A percentile compares a stretch with the other conserved stretches of the same genome.
Evolutionary conservation across 1,140 invertebrate genomes (phyloP).

Genomic region (Drosophila kohkoa): DNA sequence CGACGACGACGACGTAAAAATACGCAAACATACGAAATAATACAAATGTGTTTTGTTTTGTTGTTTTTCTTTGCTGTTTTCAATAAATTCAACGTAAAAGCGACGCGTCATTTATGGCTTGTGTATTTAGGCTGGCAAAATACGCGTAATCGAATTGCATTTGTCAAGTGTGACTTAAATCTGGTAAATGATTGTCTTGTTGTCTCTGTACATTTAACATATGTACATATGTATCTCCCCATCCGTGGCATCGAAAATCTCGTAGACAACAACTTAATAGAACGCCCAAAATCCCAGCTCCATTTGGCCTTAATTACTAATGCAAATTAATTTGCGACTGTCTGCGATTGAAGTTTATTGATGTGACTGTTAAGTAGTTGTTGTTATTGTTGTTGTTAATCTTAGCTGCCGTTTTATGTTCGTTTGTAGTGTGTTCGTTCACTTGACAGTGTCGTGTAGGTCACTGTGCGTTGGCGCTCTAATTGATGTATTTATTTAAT

Average conservation of each 20-base stretch:
- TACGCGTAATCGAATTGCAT: constrained; percentile 16
- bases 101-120: constrained; percentile 17
- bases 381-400: constrained; percentile 5
- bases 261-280: constrained; percentile 57
- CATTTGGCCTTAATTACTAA: constrained; percentile 71
- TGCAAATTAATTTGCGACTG: constrained; percentile 71
- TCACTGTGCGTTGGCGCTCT: constrained; percentile 77
- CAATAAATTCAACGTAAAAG: constrained; percentile 18
- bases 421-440: constrained; percentile 8
- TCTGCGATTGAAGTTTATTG: constrained; percentile 59
- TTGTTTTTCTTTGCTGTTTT: not conserved
- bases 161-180: constrained; percentile 49
- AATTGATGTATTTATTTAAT: constrained; percentile 77
- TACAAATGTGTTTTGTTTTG: constrained; percentile 20
- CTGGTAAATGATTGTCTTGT: constrained; percentile 33
- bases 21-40: constrained; percentile 32
- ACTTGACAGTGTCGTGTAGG: constrained; percentile 63
- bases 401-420: not conserved
- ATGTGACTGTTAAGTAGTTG: constrained; percentile 45
- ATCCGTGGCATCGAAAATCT: not conserved
- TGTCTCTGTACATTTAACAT: not conserved
- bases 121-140: constrained; percentile 40
- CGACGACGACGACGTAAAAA: constrained; percentile 2
- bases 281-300: constrained; percentile 60
- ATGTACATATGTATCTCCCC: not conserved